Evolutionary conservation across 1,140 invertebrate species (phyloP).

Genomic region (Macrostomum lignano): DNA sequence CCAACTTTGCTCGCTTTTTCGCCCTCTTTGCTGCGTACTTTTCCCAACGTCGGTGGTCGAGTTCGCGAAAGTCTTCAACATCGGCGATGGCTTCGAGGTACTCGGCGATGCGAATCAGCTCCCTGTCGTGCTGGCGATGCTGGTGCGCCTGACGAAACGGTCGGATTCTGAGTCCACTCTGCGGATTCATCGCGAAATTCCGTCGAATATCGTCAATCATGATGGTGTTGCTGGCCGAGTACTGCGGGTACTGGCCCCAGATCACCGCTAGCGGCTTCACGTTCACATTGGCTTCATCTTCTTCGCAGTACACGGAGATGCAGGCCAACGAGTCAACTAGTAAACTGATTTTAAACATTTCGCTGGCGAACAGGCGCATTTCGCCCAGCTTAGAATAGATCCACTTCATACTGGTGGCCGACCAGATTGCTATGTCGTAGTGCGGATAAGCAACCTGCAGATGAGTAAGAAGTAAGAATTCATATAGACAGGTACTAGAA

Average conservation of each 20-base stretch:
- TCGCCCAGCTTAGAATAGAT: slow-evolving; percentile 86
- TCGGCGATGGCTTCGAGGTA: slow-evolving; percentile 57
- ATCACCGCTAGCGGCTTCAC: slow-evolving; percentile 80
- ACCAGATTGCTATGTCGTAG: too few relatives aligned
- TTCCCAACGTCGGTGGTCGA: slow-evolving; percentile 74
- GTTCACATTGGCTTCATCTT: slow-evolving; percentile 58
- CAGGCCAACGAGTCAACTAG: slow-evolving; percentile 55
- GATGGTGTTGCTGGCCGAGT: slow-evolving; percentile 61
- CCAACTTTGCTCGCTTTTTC: too few relatives aligned
- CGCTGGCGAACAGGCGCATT: slow-evolving; percentile 45
- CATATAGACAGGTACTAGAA: too few relatives aligned
- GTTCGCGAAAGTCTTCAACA: slow-evolving; percentile 46
- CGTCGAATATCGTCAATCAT: slow-evolving; percentile 90
- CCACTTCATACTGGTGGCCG: too few relatives aligned
- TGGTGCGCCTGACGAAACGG: slow-evolving; percentile 63
- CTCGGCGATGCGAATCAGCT: slow-evolving; percentile 47
- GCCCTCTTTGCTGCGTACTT: too few relatives aligned
- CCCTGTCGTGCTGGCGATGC: slow-evolving; percentile 51
- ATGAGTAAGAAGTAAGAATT: too few relatives aligned
- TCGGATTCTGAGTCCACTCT: slow-evolving; percentile 56
- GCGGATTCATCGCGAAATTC: slow-evolving; percentile 92
- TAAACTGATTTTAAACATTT: slow-evolving; percentile 67
- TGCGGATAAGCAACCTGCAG: too few relatives aligned
- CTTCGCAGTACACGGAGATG: slow-evolving; percentile 62
- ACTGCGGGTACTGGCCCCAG: slow-evolving; percentile 73